Evolutionary conservation across 2,888 invertebrate species (phyloP), one percentile per base, ranked within the genome.

Genomic region (Acleris laterana): DNA sequence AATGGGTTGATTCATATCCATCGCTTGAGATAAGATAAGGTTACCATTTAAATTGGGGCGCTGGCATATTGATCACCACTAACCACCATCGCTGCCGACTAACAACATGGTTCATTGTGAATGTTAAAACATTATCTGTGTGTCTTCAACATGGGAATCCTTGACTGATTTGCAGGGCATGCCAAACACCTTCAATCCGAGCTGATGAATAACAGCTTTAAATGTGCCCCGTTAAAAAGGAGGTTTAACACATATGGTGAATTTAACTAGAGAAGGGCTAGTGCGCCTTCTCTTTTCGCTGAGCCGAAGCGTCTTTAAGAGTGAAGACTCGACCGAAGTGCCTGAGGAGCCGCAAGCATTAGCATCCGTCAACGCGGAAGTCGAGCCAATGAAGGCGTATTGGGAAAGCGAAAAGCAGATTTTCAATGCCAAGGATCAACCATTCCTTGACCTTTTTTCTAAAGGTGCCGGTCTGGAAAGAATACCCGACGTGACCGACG

Each of bases 161-260:
- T 93, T 93, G 88, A 90, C 87, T 91, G 86, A 90, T 92, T 93
- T 93, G 79, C 93, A 93, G 93, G 93, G 88, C 86, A 90, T 90
- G 87, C 79, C 83, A 87, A 89, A 82, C 89, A 79, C 75, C 85
- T 88, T 83, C 80, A 82, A 81, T 81, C 79, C 81, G 85, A 85
- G 82, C 83, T 82, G 85, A 88, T 89, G 84, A 84, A 74, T 85
- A 78, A 75, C 81, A 78, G 80, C 85, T 81, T 87, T 82, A 82
- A 87, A 87, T 85, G 87, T 80, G 82, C 87, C 83, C 82, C 77
- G 83, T 79, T 82, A 81, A 81, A 77, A 75, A 78, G 77, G 74
- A 77, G 77, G 80, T 71, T 82, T 79, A 78, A 84, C 81, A 89
- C 91, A 83, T 91, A 93, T 93, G 93, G 87, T 89, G 85, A 84